Conservation (phyloP, 2,797 vertebrate genomes). For the Channallabes apus region DNA sequence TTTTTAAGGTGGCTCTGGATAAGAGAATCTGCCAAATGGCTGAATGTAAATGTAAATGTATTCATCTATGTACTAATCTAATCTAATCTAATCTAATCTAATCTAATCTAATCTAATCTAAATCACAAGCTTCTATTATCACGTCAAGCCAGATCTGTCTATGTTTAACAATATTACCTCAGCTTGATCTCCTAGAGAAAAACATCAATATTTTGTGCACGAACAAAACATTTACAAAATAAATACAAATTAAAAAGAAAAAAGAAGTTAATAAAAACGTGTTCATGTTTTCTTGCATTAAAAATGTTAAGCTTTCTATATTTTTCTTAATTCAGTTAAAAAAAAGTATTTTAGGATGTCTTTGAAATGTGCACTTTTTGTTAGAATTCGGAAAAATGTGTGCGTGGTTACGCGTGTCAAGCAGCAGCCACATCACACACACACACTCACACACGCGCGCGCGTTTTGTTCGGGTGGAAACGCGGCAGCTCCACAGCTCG, state of each 20-base stretch:
- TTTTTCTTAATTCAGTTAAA: not conserved
- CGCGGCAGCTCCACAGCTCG: slow-evolving; percentile 47
- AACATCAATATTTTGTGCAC: not conserved
- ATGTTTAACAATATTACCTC: not conserved
- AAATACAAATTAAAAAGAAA: too few relatives aligned
- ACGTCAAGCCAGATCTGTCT: not conserved
- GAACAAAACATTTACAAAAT: not conserved
- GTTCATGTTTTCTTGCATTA: not conserved
- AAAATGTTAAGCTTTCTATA: not conserved
- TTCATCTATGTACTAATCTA: too few relatives aligned
- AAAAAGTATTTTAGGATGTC: too few relatives aligned
- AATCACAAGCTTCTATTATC: too few relatives aligned
- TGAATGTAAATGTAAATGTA: too few relatives aligned
- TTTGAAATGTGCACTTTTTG: not conserved
- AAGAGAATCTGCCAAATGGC: too few relatives aligned
- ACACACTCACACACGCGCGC: not conserved
- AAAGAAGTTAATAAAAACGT: too few relatives aligned
- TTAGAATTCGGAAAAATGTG: not conserved
- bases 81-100: too few relatives aligned
- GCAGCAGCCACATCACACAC: not conserved
- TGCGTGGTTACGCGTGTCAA: not conserved
- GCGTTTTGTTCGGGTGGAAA: slow-evolving; percentile 17
- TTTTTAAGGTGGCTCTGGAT: too few relatives aligned
- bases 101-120: too few relatives aligned
- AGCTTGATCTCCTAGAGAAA: not conserved